Evolutionary conservation across 2,888 invertebrate genomes (phyloP).

Genomic region (Melanostoma scalare): DNA sequence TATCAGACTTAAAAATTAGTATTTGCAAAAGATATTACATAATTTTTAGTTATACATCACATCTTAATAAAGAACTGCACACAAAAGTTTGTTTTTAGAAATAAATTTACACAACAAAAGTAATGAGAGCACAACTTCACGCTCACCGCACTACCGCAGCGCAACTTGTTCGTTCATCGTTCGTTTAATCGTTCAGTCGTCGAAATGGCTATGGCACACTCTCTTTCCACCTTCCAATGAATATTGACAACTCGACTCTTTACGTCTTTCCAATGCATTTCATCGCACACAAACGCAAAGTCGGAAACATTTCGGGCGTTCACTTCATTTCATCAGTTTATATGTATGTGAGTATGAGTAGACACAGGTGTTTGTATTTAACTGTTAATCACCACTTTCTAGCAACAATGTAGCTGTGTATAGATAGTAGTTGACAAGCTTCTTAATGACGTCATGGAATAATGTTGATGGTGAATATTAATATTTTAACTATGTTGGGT

Average conservation of each 20-base stretch:
- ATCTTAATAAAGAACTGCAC: slow-evolving; percentile 21
- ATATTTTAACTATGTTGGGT: not conserved
- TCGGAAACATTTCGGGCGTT: slow-evolving; percentile 61
- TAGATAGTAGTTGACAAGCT: not conserved
- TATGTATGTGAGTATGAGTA: not conserved
- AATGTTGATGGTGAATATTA: not conserved
- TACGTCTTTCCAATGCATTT: slow-evolving; percentile 49
- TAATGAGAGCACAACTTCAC: slow-evolving; percentile 37
- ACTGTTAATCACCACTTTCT: slow-evolving; percentile 26
- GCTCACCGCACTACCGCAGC: slow-evolving; percentile 3
- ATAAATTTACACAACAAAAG: slow-evolving; percentile 38
- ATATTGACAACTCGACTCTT: slow-evolving; percentile 71
- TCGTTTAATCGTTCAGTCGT: slow-evolving; percentile 1
- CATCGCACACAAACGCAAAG: slow-evolving; percentile 17
- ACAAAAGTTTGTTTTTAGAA: slow-evolving; percentile 10
- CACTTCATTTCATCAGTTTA: slow-evolving; percentile 27
- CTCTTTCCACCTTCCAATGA: slow-evolving; percentile 38
- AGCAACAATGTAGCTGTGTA: slow-evolving; percentile 38
- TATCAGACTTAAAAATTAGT: not conserved
- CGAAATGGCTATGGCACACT: slow-evolving; percentile 3
- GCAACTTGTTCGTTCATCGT: slow-evolving; percentile 25
- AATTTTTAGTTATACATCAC: slow-evolving; percentile 33
- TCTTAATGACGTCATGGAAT: slow-evolving; percentile 37
- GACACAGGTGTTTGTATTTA: slow-evolving; percentile 42
- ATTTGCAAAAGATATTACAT: slow-evolving; percentile 27